Base-by-base conservation (phyloP, 2,797 vertebrate species). In the Calcarius lapponicus region DNA sequence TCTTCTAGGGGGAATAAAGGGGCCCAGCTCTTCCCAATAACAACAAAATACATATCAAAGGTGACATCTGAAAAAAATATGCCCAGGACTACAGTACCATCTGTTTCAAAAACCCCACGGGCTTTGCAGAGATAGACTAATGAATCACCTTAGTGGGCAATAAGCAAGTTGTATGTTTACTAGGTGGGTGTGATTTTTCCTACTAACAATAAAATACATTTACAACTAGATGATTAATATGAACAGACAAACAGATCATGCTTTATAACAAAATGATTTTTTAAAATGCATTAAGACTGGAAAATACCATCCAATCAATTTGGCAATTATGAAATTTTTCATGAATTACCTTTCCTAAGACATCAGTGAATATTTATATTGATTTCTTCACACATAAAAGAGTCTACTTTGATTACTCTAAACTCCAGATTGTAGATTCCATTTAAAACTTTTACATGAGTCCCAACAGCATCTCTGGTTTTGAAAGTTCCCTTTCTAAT, bases 331-430 rank as follows among this genome's bases (percentile, higher is more conserved):
- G 45, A 25, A 51, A 60, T 88, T 86, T 70, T 94, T 94, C 5
- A 56, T 81, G 53, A 70, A 81, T 34, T 69, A 82, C 40, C 10
- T 92, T 75, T 58, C 40, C 29, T 31, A 92, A 70, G n/a, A 83
- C 22, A 70, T 43, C n/a, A 80, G n/a, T 40, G 16, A 82, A 15
- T 62, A 89, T 57, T 91, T 72, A 80, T 28, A 57, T 45, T 45
- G 28, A 86, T 69, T 91, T 72, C 51, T 69, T 91, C 62, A 31
- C 3, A 50, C 18, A 58, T 31, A 32, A n/a, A 88, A 48, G 24
- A 51, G 13, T 34, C 25, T 57, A 47, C 42, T 64, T 25, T 17
- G 38, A 42, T 51, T 75, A 70, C 16, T 28, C 61, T 73, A 56
- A 93, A 65, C 51, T 66, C 56, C 28, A 83, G 48, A 56, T 25